These are phyloP conservation scores for Chamaedrilus cognettii DNA, from an alignment of 2,888 invertebrate species.

Conservation along the genomic window DNA sequence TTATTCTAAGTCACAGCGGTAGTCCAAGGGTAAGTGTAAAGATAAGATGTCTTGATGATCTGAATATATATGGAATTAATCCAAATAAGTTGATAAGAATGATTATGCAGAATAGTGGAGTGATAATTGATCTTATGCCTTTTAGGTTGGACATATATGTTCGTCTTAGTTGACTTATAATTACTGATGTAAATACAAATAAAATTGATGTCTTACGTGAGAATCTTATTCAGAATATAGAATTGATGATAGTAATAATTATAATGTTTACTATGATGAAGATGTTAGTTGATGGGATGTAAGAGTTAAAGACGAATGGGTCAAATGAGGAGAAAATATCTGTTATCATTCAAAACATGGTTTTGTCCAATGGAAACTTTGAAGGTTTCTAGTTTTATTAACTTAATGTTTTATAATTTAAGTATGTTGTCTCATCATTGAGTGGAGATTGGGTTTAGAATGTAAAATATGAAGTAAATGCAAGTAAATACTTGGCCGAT, in stretches of 20 bases:
- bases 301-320: constrained; percentile 51
- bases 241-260: constrained; percentile 61
- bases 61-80: constrained; percentile 73
- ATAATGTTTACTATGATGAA: constrained; percentile 17
- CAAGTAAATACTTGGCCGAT: constrained; percentile 37
- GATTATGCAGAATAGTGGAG: constrained; percentile 66
- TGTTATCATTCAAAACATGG: constrained; percentile 67
- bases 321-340: constrained; percentile 73
- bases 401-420: constrained; percentile 32
- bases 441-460: constrained; percentile 3
- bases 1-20: constrained; percentile 69
- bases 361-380: constrained; percentile 59
- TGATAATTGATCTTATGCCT: constrained; percentile 63
- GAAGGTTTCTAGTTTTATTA: constrained; percentile 46
- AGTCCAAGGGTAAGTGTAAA: constrained; percentile 67
- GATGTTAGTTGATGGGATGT: constrained; percentile 3
- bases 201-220: constrained; percentile 61
- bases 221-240: constrained; percentile 47
- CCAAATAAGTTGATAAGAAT: constrained; percentile 72
- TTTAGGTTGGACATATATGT: constrained; percentile 55
- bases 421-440: not conserved
- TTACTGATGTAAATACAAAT: constrained; percentile 64
- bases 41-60: constrained; percentile 69
- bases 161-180: constrained; percentile 63
- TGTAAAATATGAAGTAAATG: constrained; percentile 34